Evolutionary conservation across 1,140 invertebrate species (phyloP).

Genomic region (Ceratosolen solmsi): DNA sequence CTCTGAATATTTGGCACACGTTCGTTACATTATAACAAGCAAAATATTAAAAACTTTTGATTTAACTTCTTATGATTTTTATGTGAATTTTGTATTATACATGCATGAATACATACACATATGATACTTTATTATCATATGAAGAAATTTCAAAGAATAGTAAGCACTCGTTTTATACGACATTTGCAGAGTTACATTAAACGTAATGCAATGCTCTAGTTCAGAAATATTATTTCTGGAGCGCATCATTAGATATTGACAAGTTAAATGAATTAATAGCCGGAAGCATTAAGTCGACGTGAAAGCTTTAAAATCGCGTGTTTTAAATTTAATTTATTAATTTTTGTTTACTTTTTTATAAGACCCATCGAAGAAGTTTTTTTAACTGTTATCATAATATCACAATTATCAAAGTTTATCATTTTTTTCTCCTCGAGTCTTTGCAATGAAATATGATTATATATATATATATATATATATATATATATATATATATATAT

Average conservation of each 20-base stretch:
- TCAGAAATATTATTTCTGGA: neutral
- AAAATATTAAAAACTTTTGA: neutral
- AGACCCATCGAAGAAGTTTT: neutral
- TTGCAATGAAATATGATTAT: no score
- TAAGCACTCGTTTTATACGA: neutral
- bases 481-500: no score
- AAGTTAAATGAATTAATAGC: neutral
- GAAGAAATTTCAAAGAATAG: neutral
- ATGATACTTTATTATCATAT: no score
- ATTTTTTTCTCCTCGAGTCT: neutral
- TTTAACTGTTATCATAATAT: neutral
- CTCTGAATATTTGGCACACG: neutral
- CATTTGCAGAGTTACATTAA: neutral
- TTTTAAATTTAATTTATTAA: neutral
- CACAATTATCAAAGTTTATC: neutral
- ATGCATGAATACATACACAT: no score
- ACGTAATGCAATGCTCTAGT: neutral
- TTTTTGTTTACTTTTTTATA: neutral
- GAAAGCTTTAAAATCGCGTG: neutral
- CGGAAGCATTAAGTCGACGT: no score
- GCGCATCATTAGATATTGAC: neutral
- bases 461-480: no score
- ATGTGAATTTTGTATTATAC: neutral
- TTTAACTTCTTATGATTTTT: neutral
- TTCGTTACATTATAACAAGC: neutral